These are phyloP conservation scores for Platycheirus rosarum DNA, from an alignment of 2,888 invertebrate genomes.

Conservation along the genomic window DNA sequence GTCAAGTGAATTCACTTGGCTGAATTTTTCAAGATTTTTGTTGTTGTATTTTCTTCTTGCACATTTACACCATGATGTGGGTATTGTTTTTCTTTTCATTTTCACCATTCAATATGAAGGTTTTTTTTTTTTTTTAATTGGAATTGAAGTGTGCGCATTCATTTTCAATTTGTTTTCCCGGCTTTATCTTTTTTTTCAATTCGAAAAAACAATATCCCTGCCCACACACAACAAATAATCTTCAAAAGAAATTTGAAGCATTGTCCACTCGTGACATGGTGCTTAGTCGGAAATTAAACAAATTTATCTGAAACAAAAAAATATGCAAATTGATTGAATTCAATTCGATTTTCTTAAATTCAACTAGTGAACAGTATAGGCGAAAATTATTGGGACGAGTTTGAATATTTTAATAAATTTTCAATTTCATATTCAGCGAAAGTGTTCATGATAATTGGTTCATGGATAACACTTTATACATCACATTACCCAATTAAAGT, in stretches of 20 bases:
- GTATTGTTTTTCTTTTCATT: neutral
- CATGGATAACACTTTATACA: no score
- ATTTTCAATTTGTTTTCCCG: conserved; percentile 28
- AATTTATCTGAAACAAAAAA: conserved; percentile 9
- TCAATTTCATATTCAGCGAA: no score
- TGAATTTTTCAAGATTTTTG: conserved; percentile 34
- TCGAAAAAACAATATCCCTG: conserved; percentile 1
- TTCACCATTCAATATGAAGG: no score
- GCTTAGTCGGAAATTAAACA: conserved; percentile 16
- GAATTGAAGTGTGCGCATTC: conserved; percentile 16
- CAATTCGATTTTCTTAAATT: neutral
- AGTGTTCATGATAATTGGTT: no score
- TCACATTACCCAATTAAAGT: no score
- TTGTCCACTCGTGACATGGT: neutral
- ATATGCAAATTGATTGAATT: neutral
- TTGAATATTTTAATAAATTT: no score
- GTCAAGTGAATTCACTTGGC: conserved; percentile 35
- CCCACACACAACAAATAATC: conserved; percentile 17
- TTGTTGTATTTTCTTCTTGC: no score
- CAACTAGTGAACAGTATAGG: neutral
- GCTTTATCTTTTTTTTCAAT: conserved; percentile 20
- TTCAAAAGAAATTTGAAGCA: conserved; percentile 21
- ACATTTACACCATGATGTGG: no score
- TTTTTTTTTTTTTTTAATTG: conserved; percentile 7
- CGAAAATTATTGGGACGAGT: neutral